Evolutionary conservation across 2,113 vertebrate genomes (phyloP), one percentile per base, ranked within the genome.

Genomic region (Choloepus hoffmanni): DNA sequence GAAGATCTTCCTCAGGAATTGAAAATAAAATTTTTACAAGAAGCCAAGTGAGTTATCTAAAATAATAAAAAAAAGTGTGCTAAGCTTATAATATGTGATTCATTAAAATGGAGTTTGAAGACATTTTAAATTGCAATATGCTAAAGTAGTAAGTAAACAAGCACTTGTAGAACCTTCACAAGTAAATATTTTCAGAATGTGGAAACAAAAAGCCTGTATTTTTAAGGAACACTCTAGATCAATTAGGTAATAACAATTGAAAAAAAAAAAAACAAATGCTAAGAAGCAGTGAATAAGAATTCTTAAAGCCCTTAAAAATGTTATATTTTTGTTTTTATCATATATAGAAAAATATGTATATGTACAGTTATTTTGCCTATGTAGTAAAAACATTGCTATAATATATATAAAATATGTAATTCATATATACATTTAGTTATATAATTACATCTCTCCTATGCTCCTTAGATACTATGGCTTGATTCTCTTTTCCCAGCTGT

Each of bases 11-110:
- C 99, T 95, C 99, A 99, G 97, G 99, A 99, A 96, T 97, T 99
- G 96, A 99, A 99, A 98, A 99, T 99, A 97, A 99, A 99, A 96
- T 99, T 99, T 98, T 98, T 99, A 88, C 99, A 99, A 86, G 99
- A 99, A 98, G 99, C 99, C 97, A 99, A 99, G 99, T 99, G 97
- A 96, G 98, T 98, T 95, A 21, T 97, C 21, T 97, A 85, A 93
- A 94, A 40, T 92, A 83, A 94, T 79, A 16, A 77, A 86, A 36
- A 92, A 91, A 88, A 55, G 40, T 78, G 14, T 95, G 36, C 36
- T 36, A 36, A 36, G 30, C 13, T 93, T 93, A 30, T 82, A 82
- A 89, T 63, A 45, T 26, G 0, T 55, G 0, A 5, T 40, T 89
- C 62, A 26, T 94, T 92, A 83, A 63, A 76, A 40, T 87, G 72